Percentiles rank a stretch among this genome's conserved stretches.
phyloP scores from a whole-genome alignment of 2,888 invertebrate species.

The Dugesia japonica region DNA sequence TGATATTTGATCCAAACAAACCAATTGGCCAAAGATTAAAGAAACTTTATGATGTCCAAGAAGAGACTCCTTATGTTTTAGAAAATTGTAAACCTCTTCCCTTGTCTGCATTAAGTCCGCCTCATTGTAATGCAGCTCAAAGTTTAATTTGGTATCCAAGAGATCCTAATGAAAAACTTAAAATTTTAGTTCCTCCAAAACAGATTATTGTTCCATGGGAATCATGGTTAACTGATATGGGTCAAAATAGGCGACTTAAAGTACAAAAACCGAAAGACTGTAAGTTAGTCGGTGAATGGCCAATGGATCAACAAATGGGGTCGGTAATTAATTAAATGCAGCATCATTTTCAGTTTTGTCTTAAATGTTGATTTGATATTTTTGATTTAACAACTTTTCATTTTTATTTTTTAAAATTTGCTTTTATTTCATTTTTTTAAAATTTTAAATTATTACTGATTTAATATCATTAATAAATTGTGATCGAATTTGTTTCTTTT shows the following conservation, averaged over 20 bases:
- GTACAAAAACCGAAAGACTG: conserved; percentile 22
- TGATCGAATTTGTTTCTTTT: neutral
- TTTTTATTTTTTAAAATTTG: neutral
- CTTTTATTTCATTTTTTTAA: neutral
- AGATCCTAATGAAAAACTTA: neutral
- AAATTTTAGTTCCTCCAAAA: conserved; percentile 32
- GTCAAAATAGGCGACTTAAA: neutral
- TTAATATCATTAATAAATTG: conserved; percentile 20
- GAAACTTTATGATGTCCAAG: conserved; percentile 29
- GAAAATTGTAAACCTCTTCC: conserved; percentile 23
- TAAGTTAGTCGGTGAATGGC: conserved; percentile 23
- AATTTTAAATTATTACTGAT: neutral
- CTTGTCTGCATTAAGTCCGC: conserved; percentile 32
- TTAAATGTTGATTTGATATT: neutral
- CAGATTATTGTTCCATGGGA: conserved; percentile 34
- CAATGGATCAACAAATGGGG: conserved; percentile 17
- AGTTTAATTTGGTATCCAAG: conserved; percentile 34
- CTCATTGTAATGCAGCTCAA: conserved; percentile 32
- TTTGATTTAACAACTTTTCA: neutral
- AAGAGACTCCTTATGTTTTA: conserved; percentile 25
- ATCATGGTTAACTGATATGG: conserved; percentile 29
- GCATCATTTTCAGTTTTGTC: neutral
- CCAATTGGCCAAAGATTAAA: conserved; percentile 27
- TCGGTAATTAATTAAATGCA: neutral
- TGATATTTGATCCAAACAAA: conserved; percentile 31